Conservation (phyloP, 2,113 vertebrate species). For the Brachyhypopomus occidentalis region DNA sequence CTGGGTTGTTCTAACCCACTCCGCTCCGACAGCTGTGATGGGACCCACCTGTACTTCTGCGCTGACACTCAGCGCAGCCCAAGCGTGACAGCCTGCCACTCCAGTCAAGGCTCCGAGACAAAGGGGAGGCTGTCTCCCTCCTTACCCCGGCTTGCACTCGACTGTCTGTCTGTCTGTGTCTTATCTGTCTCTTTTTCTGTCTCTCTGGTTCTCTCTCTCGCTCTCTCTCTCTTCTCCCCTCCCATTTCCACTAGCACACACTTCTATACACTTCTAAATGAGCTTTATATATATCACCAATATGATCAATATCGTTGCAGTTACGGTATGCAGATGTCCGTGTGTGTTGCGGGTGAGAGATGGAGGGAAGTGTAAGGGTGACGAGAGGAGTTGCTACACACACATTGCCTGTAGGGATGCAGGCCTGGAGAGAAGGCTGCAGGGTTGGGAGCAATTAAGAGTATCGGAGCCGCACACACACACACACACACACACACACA, state of each 20-base stretch:
- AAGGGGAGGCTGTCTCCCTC: slow-evolving; percentile 34
- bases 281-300: slow-evolving; percentile 10
- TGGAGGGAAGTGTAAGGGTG: slow-evolving; percentile 2
- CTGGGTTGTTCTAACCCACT: slow-evolving; percentile 4
- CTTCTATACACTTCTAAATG: background rate
- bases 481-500: slow-evolving; percentile 40
- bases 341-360: background rate
- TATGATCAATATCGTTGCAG: slow-evolving; percentile 1
- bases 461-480: slow-evolving; percentile 67
- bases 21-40: slow-evolving; percentile 11
- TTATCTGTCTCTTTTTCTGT: background rate
- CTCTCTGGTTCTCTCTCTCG: background rate
- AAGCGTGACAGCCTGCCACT: slow-evolving; percentile 25
- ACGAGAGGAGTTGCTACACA: slow-evolving; percentile 17
- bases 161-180: slow-evolving; percentile 21
- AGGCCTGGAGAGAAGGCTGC: slow-evolving; percentile 71
- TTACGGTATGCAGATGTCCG: background rate
- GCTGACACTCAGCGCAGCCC: slow-evolving; percentile 5
- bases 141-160: slow-evolving; percentile 21
- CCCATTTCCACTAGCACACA: background rate
- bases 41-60: slow-evolving; percentile 41
- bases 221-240: slow-evolving; percentile 8
- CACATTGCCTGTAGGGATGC: slow-evolving; percentile 50
- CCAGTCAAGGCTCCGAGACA: slow-evolving; percentile 15
- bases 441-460: slow-evolving; percentile 78